Evolutionary conservation across 2,797 vertebrate genomes (phyloP), one percentile per base, ranked within the genome.

Genomic region (Chiloscyllium punctatum): DNA sequence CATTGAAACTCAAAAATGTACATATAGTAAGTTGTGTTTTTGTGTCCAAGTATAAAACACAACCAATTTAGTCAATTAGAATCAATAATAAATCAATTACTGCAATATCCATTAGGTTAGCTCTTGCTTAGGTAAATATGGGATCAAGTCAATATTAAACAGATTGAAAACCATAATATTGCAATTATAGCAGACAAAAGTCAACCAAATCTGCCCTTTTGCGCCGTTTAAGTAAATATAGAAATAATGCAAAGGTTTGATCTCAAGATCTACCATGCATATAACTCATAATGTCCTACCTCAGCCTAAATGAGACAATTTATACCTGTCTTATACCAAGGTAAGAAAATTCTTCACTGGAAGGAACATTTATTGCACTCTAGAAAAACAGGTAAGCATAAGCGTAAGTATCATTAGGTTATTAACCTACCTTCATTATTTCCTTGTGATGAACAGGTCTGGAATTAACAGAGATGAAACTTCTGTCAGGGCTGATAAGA

Each of bases 361-460:
- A 84, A 92, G 69, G 66, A 69, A 42, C 66, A 92, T 25, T 92
- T 92, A 92, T 42, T 42, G 66, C n/a, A 69, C 21, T 68, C 18
- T 68, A 37, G 62, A 23, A 68, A 92, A 94, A 42, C 25, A n/a
- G 5, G 25, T 51, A 94, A 94, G 21, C 87, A 90, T 4, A 91
- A 94, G 11, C 21, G n/a, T n/a, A n/a, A 48, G 42, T 48, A 53
- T 91, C 88, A 91, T 62, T 74, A 74, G 74, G 25, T 94, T 72
- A n/a, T 37, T 53, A 66, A 53, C 96, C 96, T 98, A 99, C 99
- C 99, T 99, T 99, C 96, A 99, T 96, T 96, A 99, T 97, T 37
- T 99, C 99, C 97, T 99, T 99, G 33, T 98, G 98, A 96, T 98
- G 97, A 96, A 99, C 97, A 0, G 99, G 99, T 48, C 99, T 98